Evolutionary conservation across 2,797 vertebrate genomes (phyloP).

Genomic region (Sternarchorhynchus goeldii): DNA sequence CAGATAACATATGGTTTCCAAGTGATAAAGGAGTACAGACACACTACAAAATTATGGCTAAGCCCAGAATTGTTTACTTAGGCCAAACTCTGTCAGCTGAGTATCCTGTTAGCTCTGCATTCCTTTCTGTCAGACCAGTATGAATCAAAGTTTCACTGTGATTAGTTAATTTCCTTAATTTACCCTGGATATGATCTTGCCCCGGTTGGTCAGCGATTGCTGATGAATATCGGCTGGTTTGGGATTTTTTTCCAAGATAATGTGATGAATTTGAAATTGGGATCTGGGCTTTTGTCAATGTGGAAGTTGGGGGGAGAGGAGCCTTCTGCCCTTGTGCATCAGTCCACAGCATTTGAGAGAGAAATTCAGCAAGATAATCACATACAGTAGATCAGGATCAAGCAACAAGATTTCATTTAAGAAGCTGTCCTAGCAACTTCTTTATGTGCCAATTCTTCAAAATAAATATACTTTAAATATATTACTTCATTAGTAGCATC

Average conservation of each 20-base stretch:
- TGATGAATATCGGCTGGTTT: neutral
- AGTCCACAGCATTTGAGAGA: constrained; percentile 39
- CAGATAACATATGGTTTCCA: neutral
- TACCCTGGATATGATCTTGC: constrained; percentile 13
- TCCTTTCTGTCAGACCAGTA: constrained; percentile 7
- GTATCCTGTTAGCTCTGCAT: constrained; percentile 28
- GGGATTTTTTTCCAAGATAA: neutral
- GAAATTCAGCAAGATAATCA: constrained; percentile 30
- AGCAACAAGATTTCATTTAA: constrained; percentile 20
- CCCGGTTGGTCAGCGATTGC: neutral
- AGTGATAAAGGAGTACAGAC: neutral
- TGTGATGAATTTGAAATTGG: neutral
- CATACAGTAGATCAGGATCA: constrained; percentile 28
- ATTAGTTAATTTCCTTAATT: neutral
- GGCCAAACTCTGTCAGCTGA: constrained; percentile 21
- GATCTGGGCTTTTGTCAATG: constrained; percentile 14
- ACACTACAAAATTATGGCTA: constrained; percentile 12
- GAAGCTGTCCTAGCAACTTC: constrained; percentile 22
- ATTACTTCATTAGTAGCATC: constrained; percentile 59
- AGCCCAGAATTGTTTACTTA: constrained; percentile 6
- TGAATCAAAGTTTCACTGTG: neutral
- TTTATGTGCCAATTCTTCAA: constrained; percentile 65
- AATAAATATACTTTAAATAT: constrained; percentile 72
- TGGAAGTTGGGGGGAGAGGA: constrained; percentile 28
- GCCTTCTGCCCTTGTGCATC: constrained; percentile 14